Conservation (phyloP, 2,888 invertebrate genomes). For the Nymphalis urticae region DNA sequence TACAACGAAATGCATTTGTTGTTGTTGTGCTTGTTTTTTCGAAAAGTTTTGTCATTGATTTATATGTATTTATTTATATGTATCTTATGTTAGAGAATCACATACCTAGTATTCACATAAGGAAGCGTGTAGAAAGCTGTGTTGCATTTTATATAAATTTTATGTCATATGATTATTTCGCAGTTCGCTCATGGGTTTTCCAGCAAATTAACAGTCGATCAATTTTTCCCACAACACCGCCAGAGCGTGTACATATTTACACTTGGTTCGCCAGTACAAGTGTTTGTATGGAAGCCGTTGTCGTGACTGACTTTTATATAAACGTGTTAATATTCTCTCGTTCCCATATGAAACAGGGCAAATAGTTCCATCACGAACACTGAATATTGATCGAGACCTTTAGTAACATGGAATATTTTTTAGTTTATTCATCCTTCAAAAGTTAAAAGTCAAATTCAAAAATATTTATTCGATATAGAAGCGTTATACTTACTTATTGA, state of each 20-base stretch:
- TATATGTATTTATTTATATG: too few species aligned
- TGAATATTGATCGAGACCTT: slow-evolving; percentile 33
- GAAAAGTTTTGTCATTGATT: too few species aligned
- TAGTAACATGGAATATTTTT: slow-evolving; percentile 16
- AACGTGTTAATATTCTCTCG: slow-evolving; percentile 36
- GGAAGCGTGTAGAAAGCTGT: too few species aligned
- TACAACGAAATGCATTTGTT: too few species aligned
- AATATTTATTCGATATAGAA: too few species aligned
- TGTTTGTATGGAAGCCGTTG: slow-evolving; percentile 33
- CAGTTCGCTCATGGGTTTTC: background rate
- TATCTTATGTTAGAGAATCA: too few species aligned
- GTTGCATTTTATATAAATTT: too few species aligned
- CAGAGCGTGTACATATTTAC: background rate
- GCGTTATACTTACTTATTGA: too few species aligned
- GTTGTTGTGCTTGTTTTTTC: too few species aligned
- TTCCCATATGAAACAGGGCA: slow-evolving; percentile 32
- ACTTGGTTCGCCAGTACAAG: slow-evolving; percentile 28
- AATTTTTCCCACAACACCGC: slow-evolving; percentile 11
- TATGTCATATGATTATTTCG: too few species aligned
- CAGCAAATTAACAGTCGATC: slow-evolving; percentile 20
- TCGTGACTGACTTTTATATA: slow-evolving; percentile 37
- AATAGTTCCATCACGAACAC: slow-evolving; percentile 35
- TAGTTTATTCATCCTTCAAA: background rate
- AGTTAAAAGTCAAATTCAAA: too few species aligned
- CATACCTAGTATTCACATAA: too few species aligned